A percentile compares a stretch with the other conserved stretches of the same genome.
phyloP scores from a whole-genome alignment of 2,113 vertebrate species.

The Rhipidura dahli region DNA sequence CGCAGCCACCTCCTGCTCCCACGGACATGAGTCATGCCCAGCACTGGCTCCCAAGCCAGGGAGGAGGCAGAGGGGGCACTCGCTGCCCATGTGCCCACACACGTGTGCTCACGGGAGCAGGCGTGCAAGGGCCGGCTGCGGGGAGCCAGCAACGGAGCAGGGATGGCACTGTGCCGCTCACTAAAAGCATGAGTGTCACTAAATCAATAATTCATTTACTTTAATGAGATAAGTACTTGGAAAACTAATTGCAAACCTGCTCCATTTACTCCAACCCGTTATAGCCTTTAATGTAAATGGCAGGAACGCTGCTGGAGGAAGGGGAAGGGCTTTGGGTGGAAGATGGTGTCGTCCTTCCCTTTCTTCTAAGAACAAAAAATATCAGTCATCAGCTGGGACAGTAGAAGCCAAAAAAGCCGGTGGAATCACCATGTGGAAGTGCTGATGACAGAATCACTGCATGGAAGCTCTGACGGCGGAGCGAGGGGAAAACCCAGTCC shows the following conservation, averaged over 20 bases:
- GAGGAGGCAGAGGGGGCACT: background rate
- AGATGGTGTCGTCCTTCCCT: background rate
- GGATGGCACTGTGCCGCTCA: constrained; percentile 82
- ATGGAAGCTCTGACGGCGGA: rapidly evolving
- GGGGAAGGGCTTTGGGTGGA: constrained; percentile 36
- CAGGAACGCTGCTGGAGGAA: constrained; percentile 66
- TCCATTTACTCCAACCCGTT: constrained; percentile 87
- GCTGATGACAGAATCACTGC: rapidly evolving
- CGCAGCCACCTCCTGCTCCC: background rate
- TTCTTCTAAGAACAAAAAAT: constrained; percentile 54
- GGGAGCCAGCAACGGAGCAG: constrained; percentile 11
- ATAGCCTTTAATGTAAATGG: constrained; percentile 82
- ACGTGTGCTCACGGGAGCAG: background rate
- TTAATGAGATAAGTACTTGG: constrained; percentile 98
- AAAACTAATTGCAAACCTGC: constrained; percentile 94
- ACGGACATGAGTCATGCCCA: background rate
- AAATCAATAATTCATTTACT: constrained; percentile 99
- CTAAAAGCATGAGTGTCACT: constrained; percentile 93
- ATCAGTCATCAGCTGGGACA: background rate
- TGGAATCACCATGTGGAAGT: background rate
- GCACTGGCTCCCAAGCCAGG: background rate
- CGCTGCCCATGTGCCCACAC: rapidly evolving
- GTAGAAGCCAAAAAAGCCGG: background rate
- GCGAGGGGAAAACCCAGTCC: background rate
- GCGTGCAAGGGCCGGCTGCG: constrained; percentile 42